phyloP scores from a whole-genome alignment of 2,888 invertebrate genomes.

The Argyra leucocephala region DNA sequence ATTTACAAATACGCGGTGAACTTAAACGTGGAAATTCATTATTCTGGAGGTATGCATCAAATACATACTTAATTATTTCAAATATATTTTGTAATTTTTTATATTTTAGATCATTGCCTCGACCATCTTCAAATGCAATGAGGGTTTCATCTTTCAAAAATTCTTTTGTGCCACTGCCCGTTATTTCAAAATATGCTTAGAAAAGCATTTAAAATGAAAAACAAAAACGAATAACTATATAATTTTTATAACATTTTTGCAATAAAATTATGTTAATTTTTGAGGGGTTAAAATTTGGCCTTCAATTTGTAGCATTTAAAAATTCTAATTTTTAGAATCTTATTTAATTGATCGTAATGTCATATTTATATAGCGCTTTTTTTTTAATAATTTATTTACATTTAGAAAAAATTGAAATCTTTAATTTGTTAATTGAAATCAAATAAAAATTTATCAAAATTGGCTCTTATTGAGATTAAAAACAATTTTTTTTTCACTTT shows the following conservation, averaged over 20 bases:
- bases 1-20: constrained; percentile 63
- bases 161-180: neutral
- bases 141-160: neutral
- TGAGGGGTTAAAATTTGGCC: neutral
- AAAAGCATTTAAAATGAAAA: neutral
- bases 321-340: neutral
- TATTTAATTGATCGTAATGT: too few species aligned
- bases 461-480: too few species aligned
- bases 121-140: neutral
- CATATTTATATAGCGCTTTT: neutral
- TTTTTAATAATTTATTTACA: too few species aligned
- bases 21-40: constrained; percentile 79
- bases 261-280: neutral
- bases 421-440: too few species aligned
- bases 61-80: neutral
- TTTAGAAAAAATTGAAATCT: too few species aligned
- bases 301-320: neutral
- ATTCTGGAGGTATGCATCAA: constrained; percentile 41
- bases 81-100: neutral
- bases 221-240: neutral
- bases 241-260: neutral
- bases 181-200: neutral
- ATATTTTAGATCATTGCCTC: neutral
- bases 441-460: too few species aligned
- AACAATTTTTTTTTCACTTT: too few species aligned